These are phyloP conservation scores for Papilio dardanus DNA, from an alignment of 1,140 invertebrate species.

Conservation along the genomic window DNA sequence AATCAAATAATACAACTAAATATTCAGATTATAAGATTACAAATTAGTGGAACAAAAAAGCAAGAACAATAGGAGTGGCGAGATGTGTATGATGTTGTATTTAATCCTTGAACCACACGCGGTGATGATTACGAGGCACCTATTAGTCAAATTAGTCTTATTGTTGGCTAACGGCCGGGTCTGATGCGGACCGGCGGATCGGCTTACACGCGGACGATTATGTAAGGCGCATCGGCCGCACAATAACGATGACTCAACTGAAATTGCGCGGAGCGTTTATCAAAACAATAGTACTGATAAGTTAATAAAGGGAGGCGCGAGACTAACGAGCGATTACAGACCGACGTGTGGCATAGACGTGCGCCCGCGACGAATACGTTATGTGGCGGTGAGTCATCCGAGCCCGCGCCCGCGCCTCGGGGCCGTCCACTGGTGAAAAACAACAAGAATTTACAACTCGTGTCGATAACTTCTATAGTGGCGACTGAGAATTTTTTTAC, in stretches of 20 bases:
- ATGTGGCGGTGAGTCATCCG: conserved; percentile 65
- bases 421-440: conserved; percentile 61
- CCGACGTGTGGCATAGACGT: conserved; percentile 50
- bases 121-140: conserved; percentile 79
- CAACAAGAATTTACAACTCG: conserved; percentile 60
- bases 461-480: conserved; percentile 55
- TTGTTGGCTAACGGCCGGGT: conserved; percentile 71
- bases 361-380: conserved; percentile 63
- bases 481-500: conserved; percentile 53
- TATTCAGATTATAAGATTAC: conserved; percentile 47
- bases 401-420: conserved; percentile 43
- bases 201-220: conserved; percentile 77
- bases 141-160: conserved; percentile 82
- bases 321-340: conserved; percentile 64
- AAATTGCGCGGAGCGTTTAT: conserved; percentile 77
- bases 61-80: conserved; percentile 73
- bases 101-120: conserved; percentile 79
- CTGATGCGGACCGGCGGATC: conserved; percentile 69
- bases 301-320: conserved; percentile 77
- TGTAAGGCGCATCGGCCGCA: conserved; percentile 64
- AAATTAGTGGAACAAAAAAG: conserved; percentile 49
- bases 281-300: conserved; percentile 82
- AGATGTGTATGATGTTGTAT: conserved; percentile 64
- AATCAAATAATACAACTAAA: neutral
- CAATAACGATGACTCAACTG: conserved; percentile 78